A percentile compares a stretch with the other conserved stretches of the same genome.
phyloP scores from a whole-genome alignment of 2,888 invertebrate species.

The Chrysotoxum bicinctum region DNA sequence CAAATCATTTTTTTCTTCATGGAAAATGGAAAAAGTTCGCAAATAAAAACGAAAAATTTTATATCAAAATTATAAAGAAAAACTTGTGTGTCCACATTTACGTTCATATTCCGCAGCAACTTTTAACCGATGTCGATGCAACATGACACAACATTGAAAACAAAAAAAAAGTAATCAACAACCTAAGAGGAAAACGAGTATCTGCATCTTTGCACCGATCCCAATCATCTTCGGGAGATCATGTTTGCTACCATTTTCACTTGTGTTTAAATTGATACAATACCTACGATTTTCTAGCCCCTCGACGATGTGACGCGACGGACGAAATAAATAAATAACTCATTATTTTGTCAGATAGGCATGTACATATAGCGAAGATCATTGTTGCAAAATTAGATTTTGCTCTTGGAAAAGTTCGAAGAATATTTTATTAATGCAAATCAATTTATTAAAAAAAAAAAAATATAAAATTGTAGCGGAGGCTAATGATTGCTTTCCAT shows the following conservation, averaged over 20 bases:
- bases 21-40: constrained; percentile 6
- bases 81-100: constrained; percentile 35
- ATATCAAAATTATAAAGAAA: not conserved
- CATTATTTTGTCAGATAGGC: not conserved
- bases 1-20: not conserved
- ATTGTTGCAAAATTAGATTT: not conserved
- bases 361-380: not conserved
- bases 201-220: constrained; percentile 10
- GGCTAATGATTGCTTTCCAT: not conserved
- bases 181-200: constrained; percentile 34
- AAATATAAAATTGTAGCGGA: too few species aligned
- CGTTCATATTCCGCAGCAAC: constrained; percentile 22
- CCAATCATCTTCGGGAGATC: constrained; percentile 36
- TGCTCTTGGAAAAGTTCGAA: not conserved
- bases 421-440: not conserved
- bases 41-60: constrained; percentile 6
- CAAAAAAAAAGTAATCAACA: constrained; percentile 31
- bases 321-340: not conserved
- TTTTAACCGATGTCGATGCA: constrained; percentile 9
- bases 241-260: constrained; percentile 55
- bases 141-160: constrained; percentile 39
- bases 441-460: not conserved
- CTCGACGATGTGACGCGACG: not conserved
- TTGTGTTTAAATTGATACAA: constrained; percentile 1
- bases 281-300: not conserved